Evolutionary conservation across 2,797 vertebrate genomes (phyloP).

Genomic region (Arrhamphus sclerolepis): DNA sequence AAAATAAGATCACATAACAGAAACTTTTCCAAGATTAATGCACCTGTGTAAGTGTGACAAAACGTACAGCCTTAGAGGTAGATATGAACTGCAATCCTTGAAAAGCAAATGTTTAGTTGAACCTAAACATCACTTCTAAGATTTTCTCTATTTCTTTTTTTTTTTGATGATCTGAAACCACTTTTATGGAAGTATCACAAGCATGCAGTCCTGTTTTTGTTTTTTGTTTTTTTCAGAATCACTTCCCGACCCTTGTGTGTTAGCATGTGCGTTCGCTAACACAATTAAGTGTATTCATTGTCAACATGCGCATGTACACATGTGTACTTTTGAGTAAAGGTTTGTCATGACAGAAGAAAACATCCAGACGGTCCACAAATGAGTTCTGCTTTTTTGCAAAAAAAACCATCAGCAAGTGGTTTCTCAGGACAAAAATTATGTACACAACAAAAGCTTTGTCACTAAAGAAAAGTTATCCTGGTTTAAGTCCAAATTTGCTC

Average conservation of each 20-base stretch:
- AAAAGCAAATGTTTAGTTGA: neutral
- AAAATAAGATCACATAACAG: slow-evolving; percentile 6
- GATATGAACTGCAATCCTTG: neutral
- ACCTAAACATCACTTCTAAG: neutral
- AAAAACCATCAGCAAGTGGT: slow-evolving; percentile 2
- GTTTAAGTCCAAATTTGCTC: slow-evolving; percentile 55
- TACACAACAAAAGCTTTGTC: slow-evolving; percentile 48
- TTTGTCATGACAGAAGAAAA: no score
- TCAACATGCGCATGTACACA: no score
- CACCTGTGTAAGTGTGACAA: neutral
- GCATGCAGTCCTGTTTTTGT: no score
- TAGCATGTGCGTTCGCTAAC: no score
- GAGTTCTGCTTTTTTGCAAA: slow-evolving; percentile 1
- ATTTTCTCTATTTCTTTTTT: no score
- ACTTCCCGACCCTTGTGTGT: no score
- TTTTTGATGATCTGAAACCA: no score
- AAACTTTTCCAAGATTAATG: neutral
- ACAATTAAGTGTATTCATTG: no score
- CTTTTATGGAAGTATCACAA: no score
- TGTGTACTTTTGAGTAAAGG: no score
- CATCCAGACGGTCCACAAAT: no score
- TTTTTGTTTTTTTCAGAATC: no score
- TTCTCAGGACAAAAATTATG: slow-evolving; percentile 29
- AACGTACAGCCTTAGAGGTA: neutral
- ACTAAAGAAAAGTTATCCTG: slow-evolving; percentile 32